phyloP scores from a whole-genome alignment of 2,888 invertebrate genomes.

The Rhaphigaster nebulosa region DNA sequence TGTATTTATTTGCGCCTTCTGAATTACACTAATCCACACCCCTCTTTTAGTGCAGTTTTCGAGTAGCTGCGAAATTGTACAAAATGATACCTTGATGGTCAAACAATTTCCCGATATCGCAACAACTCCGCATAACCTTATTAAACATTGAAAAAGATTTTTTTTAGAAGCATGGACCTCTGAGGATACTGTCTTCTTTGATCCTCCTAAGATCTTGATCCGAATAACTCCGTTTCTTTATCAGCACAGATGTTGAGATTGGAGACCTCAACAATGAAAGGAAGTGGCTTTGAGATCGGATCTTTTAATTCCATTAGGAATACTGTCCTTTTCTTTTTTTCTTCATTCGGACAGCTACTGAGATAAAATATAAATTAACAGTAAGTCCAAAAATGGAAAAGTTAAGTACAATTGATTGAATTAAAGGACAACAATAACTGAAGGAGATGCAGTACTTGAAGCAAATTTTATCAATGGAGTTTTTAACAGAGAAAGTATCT shows the following conservation, averaged over 20 bases:
- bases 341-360: background rate
- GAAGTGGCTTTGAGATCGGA: background rate
- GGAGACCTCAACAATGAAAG: background rate
- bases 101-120: too few species aligned
- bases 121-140: too few species aligned
- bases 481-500: too few species aligned
- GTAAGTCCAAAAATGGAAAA: background rate
- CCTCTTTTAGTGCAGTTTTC: too few species aligned
- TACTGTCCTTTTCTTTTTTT: background rate
- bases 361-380: conserved; percentile 3
- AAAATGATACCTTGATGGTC: too few species aligned
- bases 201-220: background rate
- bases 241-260: background rate
- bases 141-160: background rate
- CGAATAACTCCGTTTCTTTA: background rate
- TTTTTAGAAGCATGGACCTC: background rate
- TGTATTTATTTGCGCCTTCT: too few species aligned
- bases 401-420: background rate
- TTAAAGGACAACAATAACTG: background rate
- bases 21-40: too few species aligned
- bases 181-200: background rate
- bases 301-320: background rate
- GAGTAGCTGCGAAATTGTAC: too few species aligned
- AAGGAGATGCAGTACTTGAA: background rate
- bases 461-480: too few species aligned